These are phyloP conservation scores for Osmerus eperlanus DNA, from an alignment of 2,113 vertebrate genomes.

Conservation along the genomic window DNA sequence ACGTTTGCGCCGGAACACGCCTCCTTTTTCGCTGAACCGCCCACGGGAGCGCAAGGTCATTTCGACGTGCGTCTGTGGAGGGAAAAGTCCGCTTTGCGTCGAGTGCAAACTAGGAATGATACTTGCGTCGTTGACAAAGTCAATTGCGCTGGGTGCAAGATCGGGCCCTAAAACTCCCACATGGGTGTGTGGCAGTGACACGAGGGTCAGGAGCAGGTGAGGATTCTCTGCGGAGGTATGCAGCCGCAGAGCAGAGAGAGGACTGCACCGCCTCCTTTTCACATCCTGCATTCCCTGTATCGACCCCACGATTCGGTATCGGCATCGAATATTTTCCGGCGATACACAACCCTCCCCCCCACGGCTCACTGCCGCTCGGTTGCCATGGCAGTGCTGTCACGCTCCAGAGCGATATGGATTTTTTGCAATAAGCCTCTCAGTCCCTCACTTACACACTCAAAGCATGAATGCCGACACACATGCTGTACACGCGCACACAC, in stretches of 20 bases:
- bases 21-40: too few species aligned
- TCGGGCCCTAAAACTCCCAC: not conserved
- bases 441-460: conserved; percentile 18
- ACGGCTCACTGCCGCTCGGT: conserved; percentile 34
- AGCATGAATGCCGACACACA: not conserved
- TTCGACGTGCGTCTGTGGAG: too few species aligned
- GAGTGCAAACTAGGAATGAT: too few species aligned
- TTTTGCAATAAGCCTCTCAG: conserved; percentile 53
- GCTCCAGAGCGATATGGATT: conserved; percentile 73
- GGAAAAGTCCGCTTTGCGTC: too few species aligned
- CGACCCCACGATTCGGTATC: too few species aligned
- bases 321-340: not conserved
- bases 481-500: not conserved
- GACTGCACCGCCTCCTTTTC: conserved; percentile 26
- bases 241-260: not conserved
- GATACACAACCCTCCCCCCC: not conserved
- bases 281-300: not conserved
- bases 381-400: conserved; percentile 65
- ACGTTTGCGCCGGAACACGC: too few species aligned
- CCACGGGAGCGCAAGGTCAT: too few species aligned
- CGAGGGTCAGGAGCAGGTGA: conserved; percentile 40
- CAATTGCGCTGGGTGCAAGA: too few species aligned
- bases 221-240: conserved; percentile 21
- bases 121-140: too few species aligned
- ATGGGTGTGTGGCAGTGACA: too few species aligned